phyloP scores from a whole-genome alignment of 2,888 invertebrate species.

The Agonum fuliginosum region DNA sequence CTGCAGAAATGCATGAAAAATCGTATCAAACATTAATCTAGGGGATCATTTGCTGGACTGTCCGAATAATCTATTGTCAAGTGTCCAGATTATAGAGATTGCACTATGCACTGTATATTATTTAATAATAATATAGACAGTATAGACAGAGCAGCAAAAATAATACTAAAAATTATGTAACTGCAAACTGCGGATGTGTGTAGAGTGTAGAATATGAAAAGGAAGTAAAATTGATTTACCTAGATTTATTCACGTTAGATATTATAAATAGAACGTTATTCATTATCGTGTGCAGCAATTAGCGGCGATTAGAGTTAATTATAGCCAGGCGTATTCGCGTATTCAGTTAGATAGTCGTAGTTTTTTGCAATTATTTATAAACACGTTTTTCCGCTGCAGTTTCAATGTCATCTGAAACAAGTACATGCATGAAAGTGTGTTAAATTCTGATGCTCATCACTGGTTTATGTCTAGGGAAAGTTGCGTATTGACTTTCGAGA shows the following conservation, averaged over 20 bases:
- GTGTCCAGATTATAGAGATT: no score
- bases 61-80: no score
- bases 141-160: no score
- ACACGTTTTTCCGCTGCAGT: slow-evolving; percentile 43
- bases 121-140: no score
- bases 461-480: slow-evolving; percentile 56
- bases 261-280: neutral
- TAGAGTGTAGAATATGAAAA: neutral
- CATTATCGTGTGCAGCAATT: slow-evolving; percentile 3
- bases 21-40: no score
- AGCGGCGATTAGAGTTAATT: slow-evolving; percentile 31
- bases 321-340: no score
- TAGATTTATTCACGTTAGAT: neutral
- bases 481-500: slow-evolving; percentile 58
- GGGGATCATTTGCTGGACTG: no score
- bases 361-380: slow-evolving; percentile 27
- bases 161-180: no score
- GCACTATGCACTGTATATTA: no score
- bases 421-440: slow-evolving; percentile 54
- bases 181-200: no score
- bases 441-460: slow-evolving; percentile 54
- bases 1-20: no score
- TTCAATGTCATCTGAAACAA: slow-evolving; percentile 41
- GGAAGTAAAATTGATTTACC: neutral
- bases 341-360: slow-evolving; percentile 7